A percentile compares a stretch with the other conserved stretches of the same genome.
Evolutionary conservation across 1,140 invertebrate species (phyloP).

Genomic region (Drosophila mojavensis): DNA sequence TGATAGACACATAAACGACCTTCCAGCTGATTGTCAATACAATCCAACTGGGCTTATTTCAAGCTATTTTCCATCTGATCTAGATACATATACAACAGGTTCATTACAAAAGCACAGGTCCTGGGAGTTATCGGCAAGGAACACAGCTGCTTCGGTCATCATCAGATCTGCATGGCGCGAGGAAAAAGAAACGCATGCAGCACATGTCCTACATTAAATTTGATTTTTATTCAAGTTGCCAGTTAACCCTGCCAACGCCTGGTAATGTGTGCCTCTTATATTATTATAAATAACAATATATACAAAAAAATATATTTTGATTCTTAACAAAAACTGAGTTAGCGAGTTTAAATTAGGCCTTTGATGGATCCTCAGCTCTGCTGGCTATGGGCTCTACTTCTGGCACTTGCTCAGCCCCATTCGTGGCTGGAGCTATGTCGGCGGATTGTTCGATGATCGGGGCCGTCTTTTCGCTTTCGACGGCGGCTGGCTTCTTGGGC

Average conservation of each 20-base stretch:
- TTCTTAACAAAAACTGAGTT: slow-evolving; percentile 3
- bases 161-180: too few species aligned
- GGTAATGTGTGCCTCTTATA: not conserved
- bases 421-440: slow-evolving; percentile 1
- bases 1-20: not conserved
- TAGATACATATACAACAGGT: too few species aligned
- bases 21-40: not conserved
- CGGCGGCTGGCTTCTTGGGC: slow-evolving; percentile 60
- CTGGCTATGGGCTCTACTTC: slow-evolving; percentile 38
- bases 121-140: too few species aligned
- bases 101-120: too few species aligned
- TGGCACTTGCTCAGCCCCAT: slow-evolving; percentile 7
- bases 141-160: too few species aligned
- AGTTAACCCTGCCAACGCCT: not conserved
- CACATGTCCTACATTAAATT: not conserved
- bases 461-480: slow-evolving; percentile 32
- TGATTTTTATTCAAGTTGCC: not conserved
- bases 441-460: slow-evolving; percentile 9
- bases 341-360: slow-evolving; percentile 33
- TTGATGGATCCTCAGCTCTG: slow-evolving; percentile 56
- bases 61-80: too few species aligned
- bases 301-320: not conserved
- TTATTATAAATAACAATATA: slow-evolving; percentile 13
- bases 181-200: too few species aligned
- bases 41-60: not conserved